A percentile compares a stretch with the other conserved stretches of the same genome.
Conservation (phyloP, 92 coral and sea anemone species). For the Actinostola sp. region DNA sequence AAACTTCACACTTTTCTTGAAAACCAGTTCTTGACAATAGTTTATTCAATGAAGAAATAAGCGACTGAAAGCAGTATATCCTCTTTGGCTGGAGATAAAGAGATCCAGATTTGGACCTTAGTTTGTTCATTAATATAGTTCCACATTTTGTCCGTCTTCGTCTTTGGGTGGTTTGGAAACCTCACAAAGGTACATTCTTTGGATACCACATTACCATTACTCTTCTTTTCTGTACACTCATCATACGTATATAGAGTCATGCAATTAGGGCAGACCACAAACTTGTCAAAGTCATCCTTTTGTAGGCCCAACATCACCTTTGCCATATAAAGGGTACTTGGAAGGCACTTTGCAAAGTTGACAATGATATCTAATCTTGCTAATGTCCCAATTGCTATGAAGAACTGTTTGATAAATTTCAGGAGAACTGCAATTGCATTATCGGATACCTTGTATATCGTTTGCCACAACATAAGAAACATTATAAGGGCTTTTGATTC, state of each 20-base stretch:
- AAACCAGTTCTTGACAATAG: conserved; percentile 40
- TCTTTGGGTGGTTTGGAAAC: conserved; percentile 32
- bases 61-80: conserved; percentile 41
- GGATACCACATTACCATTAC: conserved; percentile 27
- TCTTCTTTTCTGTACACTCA: conserved; percentile 10
- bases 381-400: conserved; percentile 9
- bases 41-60: conserved; percentile 33
- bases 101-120: conserved; percentile 54
- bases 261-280: conserved; percentile 32
- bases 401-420: conserved; percentile 4
- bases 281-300: conserved; percentile 39
- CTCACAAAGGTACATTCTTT: conserved; percentile 16
- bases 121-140: conserved; percentile 48
- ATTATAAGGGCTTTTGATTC: conserved; percentile 8
- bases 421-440: conserved; percentile 14
- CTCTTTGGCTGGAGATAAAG: conserved; percentile 54
- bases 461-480: conserved; percentile 30
- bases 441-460: conserved; percentile 30
- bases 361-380: conserved; percentile 1
- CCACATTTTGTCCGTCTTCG: conserved; percentile 47
- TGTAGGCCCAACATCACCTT: neutral
- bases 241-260: conserved; percentile 10
- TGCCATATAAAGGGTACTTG: conserved; percentile 25
- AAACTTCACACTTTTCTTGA: conserved; percentile 45
- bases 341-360: conserved; percentile 36